phyloP scores from a whole-genome alignment of 2,113 vertebrate genomes.

The Hippoglossus stenolepis region DNA sequence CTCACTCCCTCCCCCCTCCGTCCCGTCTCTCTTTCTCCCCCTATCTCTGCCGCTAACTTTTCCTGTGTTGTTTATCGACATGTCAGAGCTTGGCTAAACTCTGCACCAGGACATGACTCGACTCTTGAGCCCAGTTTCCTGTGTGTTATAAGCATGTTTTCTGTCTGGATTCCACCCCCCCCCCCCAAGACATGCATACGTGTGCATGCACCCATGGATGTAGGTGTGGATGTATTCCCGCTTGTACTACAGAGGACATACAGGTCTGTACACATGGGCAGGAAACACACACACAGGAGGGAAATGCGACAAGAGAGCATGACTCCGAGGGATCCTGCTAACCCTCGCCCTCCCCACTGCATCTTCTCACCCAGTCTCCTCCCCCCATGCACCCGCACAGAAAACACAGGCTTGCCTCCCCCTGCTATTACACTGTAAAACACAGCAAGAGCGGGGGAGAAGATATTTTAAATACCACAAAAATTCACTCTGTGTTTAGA shows the following conservation, averaged over 20 bases:
- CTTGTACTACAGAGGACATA: slow-evolving; percentile 2
- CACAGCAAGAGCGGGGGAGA: slow-evolving; percentile 7
- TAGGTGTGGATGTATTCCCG: not conserved
- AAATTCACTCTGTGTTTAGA: slow-evolving; percentile 63
- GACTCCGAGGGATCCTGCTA: slow-evolving; percentile 12
- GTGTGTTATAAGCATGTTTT: not conserved
- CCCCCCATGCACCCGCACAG: slow-evolving; percentile 22
- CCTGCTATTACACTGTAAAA: slow-evolving; percentile 25
- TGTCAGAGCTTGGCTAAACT: slow-evolving; percentile 63
- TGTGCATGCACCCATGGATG: slow-evolving; percentile 5
- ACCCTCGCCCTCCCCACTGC: slow-evolving; percentile 5
- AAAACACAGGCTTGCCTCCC: slow-evolving; percentile 44
- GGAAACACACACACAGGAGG: slow-evolving; percentile 20
- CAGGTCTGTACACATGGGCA: slow-evolving; percentile 14
- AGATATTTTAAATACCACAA: slow-evolving; percentile 54
- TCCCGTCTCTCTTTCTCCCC: slow-evolving; percentile 31
- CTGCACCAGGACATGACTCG: slow-evolving; percentile 25
- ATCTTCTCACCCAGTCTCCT: slow-evolving; percentile 24
- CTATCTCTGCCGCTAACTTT: slow-evolving; percentile 47
- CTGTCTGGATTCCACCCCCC: not conserved
- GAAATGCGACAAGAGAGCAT: slow-evolving; percentile 5
- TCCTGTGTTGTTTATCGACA: slow-evolving; percentile 65
- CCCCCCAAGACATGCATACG: not conserved
- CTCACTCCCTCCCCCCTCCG: not conserved
- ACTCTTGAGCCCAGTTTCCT: slow-evolving; percentile 47